These are phyloP conservation scores for Sinocyclocheilus rhinocerous DNA, from an alignment of 2,113 vertebrate genomes.

Conservation along the genomic window DNA sequence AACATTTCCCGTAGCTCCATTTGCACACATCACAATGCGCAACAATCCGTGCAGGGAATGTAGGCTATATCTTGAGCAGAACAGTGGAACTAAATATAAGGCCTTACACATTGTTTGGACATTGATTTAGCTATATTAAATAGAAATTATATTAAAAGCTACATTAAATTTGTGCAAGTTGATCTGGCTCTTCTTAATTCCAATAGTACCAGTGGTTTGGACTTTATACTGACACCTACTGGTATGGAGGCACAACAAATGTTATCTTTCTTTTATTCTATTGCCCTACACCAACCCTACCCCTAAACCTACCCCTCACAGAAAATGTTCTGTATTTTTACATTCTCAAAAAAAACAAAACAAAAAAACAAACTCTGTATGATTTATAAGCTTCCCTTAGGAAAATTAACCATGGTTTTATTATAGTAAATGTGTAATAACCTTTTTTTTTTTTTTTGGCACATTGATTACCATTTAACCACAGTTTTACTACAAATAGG, in stretches of 20 bases:
- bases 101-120: background rate
- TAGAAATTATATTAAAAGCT: background rate
- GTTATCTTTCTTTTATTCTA: background rate
- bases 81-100: background rate
- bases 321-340: no score
- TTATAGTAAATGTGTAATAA: no score
- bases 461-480: no score
- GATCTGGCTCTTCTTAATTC: background rate
- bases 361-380: no score
- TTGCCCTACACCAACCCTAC: no score
- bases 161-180: background rate
- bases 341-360: no score
- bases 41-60: background rate
- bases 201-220: no score
- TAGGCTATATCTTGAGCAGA: background rate
- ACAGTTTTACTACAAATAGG: no score
- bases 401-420: no score
- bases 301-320: no score
- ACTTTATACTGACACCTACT: background rate
- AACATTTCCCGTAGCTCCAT: conserved; percentile 18
- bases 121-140: background rate
- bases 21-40: background rate
- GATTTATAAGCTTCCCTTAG: no score
- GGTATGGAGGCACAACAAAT: background rate
- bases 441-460: no score